These are phyloP conservation scores for Xerus inauris DNA, from an alignment of 2,113 vertebrate genomes.

Conservation along the genomic window DNA sequence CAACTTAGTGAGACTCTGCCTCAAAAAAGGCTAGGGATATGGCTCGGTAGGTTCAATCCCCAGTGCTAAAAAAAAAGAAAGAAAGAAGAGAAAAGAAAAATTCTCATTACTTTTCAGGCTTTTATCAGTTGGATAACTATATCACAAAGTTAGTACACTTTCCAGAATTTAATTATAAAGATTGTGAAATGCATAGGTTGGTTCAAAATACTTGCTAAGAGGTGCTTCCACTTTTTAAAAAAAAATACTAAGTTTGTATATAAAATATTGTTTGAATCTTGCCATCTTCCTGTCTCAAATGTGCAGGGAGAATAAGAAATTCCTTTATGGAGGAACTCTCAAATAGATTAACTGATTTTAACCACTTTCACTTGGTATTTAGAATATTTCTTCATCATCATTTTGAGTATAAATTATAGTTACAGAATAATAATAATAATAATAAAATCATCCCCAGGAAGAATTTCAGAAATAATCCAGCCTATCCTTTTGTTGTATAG, in stretches of 20 bases:
- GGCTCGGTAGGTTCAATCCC: too few relatives aligned
- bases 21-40: too few relatives aligned
- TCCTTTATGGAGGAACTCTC: not conserved
- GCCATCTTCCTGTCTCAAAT: not conserved
- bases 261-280: not conserved
- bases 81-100: not conserved
- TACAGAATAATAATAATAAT: not conserved
- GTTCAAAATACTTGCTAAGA: conserved; percentile 24
- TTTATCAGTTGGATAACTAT: not conserved
- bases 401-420: conserved; percentile 30
- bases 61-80: too few relatives aligned
- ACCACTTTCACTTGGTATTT: not conserved
- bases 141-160: not conserved
- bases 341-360: not conserved
- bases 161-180: conserved; percentile 50
- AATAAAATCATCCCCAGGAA: not conserved
- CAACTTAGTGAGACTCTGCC: too few relatives aligned
- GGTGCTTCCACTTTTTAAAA: not conserved
- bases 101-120: not conserved
- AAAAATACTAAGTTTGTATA: not conserved
- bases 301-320: not conserved
- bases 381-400: not conserved
- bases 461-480: conserved; percentile 28
- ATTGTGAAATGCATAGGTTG: not conserved
- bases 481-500: not conserved